These are phyloP conservation scores for Dermolepida albohirtum DNA, from an alignment of 2,888 invertebrate species.

Conservation along the genomic window DNA sequence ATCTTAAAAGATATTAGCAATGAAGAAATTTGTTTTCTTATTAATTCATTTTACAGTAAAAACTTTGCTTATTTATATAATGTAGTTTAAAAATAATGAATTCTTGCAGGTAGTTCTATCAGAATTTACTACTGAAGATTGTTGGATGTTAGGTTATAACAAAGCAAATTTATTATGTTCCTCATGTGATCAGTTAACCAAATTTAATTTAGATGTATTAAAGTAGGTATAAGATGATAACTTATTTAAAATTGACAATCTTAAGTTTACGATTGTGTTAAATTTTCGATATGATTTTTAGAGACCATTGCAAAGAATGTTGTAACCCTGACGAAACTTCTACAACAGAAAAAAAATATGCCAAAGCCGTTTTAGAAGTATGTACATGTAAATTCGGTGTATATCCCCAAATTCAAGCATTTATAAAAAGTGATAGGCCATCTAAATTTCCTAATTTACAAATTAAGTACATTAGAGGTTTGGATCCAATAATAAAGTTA, in stretches of 20 bases:
- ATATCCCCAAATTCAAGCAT: slow-evolving; percentile 98
- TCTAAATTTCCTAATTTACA: slow-evolving; percentile 90
- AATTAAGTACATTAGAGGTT: slow-evolving; percentile 92
- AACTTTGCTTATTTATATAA: too few relatives aligned
- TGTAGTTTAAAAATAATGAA: neutral
- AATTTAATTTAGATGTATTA: slow-evolving; percentile 77
- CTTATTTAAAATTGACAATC: neutral
- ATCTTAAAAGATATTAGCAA: too few relatives aligned
- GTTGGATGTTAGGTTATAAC: slow-evolving; percentile 86
- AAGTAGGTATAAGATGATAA: slow-evolving; percentile 62
- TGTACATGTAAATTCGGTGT: slow-evolving; percentile 99
- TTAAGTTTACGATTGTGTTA: slow-evolving; percentile 49
- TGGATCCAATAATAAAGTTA: slow-evolving; percentile 94
- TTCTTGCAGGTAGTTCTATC: slow-evolving; percentile 33
- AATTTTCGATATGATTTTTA: slow-evolving; percentile 51
- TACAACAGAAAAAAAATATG: slow-evolving; percentile 79
- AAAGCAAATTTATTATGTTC: slow-evolving; percentile 88
- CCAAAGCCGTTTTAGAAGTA: slow-evolving; percentile 93
- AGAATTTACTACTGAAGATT: slow-evolving; percentile 76
- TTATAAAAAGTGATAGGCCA: slow-evolving; percentile 93
- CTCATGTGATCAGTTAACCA: slow-evolving; percentile 85
- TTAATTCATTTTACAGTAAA: too few relatives aligned
- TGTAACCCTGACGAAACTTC: slow-evolving; percentile 81
- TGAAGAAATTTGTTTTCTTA: too few relatives aligned
- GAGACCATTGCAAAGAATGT: slow-evolving; percentile 81